A percentile compares a stretch with the other conserved stretches of the same genome.
These are phyloP conservation scores for Cryptomyrus ogoouensis DNA, from an alignment of 2,113 vertebrate genomes.

Conservation along the genomic window DNA sequence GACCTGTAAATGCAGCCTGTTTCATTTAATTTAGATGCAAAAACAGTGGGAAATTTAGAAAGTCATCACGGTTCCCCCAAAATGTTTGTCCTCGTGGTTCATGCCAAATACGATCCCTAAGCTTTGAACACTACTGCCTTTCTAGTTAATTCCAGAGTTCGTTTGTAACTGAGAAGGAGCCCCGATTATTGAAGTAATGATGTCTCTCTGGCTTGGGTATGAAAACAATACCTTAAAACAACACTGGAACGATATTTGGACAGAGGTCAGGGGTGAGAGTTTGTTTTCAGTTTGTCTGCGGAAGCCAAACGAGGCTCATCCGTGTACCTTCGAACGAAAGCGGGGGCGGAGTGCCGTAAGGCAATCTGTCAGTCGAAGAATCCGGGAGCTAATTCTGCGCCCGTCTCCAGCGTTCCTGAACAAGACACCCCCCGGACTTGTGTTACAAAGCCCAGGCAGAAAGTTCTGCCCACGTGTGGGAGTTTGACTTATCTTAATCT, in stretches of 20 bases:
- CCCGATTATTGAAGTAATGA: background rate
- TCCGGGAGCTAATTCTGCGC: background rate
- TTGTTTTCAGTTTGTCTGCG: background rate
- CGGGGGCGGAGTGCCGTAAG: background rate
- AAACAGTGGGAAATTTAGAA: background rate
- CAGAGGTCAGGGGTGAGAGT: background rate
- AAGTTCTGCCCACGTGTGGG: background rate
- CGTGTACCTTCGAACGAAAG: background rate
- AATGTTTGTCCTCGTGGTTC: background rate
- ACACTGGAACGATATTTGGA: background rate
- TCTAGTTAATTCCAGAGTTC: background rate
- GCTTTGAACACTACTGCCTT: background rate
- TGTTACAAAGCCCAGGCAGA: background rate
- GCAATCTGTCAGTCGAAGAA: background rate
- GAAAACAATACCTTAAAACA: background rate
- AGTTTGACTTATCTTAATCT: background rate
- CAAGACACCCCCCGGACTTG: background rate
- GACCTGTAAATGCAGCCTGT: background rate
- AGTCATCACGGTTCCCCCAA: background rate
- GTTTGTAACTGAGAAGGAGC: background rate
- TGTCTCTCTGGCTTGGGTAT: background rate
- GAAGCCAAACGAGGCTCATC: background rate
- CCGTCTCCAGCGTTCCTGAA: background rate
- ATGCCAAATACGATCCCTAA: background rate
- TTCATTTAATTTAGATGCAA: background rate